Base-by-base conservation (phyloP, 1,140 invertebrate genomes). In the Lysiphlebus fabarum region DNA sequence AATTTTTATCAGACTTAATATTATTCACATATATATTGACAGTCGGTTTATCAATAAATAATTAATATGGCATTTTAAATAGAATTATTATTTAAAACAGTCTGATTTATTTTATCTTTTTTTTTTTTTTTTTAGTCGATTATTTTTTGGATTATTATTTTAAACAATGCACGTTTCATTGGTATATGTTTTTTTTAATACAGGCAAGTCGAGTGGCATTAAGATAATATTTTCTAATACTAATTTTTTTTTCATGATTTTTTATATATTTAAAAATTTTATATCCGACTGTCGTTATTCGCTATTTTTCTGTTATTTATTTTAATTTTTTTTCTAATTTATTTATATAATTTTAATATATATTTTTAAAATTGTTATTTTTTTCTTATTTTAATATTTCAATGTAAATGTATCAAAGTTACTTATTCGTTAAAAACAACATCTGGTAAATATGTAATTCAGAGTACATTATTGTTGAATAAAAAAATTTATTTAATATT, bases 141-240 rank as follows among this genome's bases (percentile, higher is more conserved):
- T 43, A 55, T 42, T 9, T 42, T 43, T 8, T 26, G 37, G 12
- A 42, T 6, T 42, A 54, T 14, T 10, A 11, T 11, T 17, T 14
- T 41, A 43, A 54, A 47, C 8, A 53, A 59, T 44, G 47, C 47
- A 50, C 42, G 17, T 26, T 26, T 26, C 17, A 26, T 26, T 26
- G 17, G 17, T 26, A 26, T 26, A 26, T 26, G 4, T 10, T 50
- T 9, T 34, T 45, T 48, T 49, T 50, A 36, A 34, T 38, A 56
- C 17, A 56, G 59, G 53, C 59, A 62, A 62, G 55, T 56, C 38
- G n/a, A n/a, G 43, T 14, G 41, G 48, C 38, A 12, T 53, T 51
- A 6, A 53, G n/a, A n/a, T 41, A 34, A 11, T 34, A 41, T n/a
- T 33, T 58, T 51, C 2, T 42, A 51, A 36, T 49, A 40, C 41